These are phyloP conservation scores for Bolinopsis microptera DNA, from an alignment of 37 sponge, comb jelly and placozoan genomes.

Conservation along the genomic window DNA sequence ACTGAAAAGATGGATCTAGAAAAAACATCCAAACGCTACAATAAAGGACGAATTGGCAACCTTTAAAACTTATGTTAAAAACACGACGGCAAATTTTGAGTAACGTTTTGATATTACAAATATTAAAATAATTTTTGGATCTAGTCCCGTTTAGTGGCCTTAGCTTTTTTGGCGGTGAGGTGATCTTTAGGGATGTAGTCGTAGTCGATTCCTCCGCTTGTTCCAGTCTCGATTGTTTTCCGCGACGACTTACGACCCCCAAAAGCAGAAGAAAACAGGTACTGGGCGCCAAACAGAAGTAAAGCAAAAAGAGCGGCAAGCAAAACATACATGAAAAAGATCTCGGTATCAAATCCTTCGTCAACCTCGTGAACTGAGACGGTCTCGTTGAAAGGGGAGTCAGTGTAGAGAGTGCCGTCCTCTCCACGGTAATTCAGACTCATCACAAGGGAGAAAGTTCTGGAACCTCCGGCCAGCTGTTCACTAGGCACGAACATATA, in stretches of 20 bases:
- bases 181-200: conserved; percentile 54
- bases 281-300: conserved; percentile 43
- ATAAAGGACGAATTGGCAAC: conserved; percentile 21
- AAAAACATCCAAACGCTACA: conserved; percentile 19
- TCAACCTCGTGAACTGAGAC: conserved; percentile 86
- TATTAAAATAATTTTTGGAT: background rate
- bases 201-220: conserved; percentile 50
- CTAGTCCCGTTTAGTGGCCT: conserved; percentile 29
- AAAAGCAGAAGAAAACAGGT: conserved; percentile 40
- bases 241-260: background rate
- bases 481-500: conserved; percentile 58
- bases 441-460: conserved; percentile 52
- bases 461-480: conserved; percentile 45
- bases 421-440: conserved; percentile 55
- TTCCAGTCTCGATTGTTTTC: conserved; percentile 25
- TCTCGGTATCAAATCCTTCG: conserved; percentile 91
- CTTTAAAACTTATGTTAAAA: background rate
- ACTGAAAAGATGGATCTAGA: conserved; percentile 16
- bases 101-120: background rate
- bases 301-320: conserved; percentile 53
- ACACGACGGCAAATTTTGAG: background rate
- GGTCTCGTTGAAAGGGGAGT: conserved; percentile 93
- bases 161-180: conserved; percentile 22
- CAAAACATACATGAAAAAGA: conserved; percentile 50
- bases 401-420: conserved; percentile 80